Evolutionary conservation across 2,113 vertebrate species (phyloP), one percentile per base, ranked within the genome.

Genomic region (Calidris pygmaea): DNA sequence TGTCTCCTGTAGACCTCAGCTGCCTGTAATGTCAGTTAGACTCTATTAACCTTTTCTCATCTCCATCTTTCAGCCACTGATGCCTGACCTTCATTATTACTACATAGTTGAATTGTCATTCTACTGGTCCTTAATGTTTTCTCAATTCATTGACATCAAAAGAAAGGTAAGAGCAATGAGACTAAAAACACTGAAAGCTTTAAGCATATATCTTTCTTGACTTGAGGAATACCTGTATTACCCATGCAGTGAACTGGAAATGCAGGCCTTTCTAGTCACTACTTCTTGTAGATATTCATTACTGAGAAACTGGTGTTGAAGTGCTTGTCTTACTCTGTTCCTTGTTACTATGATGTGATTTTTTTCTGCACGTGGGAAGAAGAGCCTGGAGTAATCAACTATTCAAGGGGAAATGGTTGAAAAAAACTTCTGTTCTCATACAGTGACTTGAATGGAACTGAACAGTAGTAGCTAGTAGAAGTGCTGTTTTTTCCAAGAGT

Each of bases 111-210:
- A 99, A 97, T 98, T 99, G 94, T 99, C 99, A 2, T 99, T 99
- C 98, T 99, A 99, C 98, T 98, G 99, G 98, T 99, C 99, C 88
- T 97, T 99, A 97, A 98, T 99, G 98, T 99, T 99, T 97, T 99
- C 99, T 93, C 99, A 99, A 96, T 99, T 99, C 97, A 99, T 98
- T 95, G 99, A 99, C 77, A 99, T 99, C 98, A 99, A 98, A 98
- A 99, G 99, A 98, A 99, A 99, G 99, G 99, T 99, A 99, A 98
- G 98, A 97, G 35, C 41, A 63, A 35, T 70, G 34, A 52, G 67
- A 85, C 24, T 85, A 14, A 60, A 91, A 85, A 52, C 18, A 65
- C 0, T 14, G 30, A 39, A 73, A 70, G 41, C 52, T 92, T 52
- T 74, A 70, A 71, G 30, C 24, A 3, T 5, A 1, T 7, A 5